Evolutionary conservation across 2,888 invertebrate species (phyloP).

Genomic region (Hypomecis atomaria): DNA sequence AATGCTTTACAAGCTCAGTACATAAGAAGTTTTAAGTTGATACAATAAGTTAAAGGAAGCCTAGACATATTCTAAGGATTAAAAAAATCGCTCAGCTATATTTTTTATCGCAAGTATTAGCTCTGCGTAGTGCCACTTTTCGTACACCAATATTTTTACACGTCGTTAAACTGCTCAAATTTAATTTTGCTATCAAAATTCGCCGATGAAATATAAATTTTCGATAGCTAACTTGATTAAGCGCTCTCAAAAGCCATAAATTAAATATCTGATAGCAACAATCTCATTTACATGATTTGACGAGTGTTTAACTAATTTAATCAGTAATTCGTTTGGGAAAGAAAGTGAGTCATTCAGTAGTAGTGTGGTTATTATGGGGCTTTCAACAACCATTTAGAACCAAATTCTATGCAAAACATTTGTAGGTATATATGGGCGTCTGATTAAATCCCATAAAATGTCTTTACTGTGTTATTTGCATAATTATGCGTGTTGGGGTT

Average conservation of each 20-base stretch:
- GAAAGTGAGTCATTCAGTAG: slow-evolving; percentile 28
- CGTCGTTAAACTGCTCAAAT: neutral
- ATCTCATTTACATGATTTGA: slow-evolving; percentile 25
- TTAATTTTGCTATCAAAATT: neutral
- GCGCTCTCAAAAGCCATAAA: slow-evolving; percentile 19
- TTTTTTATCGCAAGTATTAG: too few relatives aligned
- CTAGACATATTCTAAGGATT: too few relatives aligned
- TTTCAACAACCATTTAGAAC: slow-evolving; percentile 17
- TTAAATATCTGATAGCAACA: slow-evolving; percentile 12
- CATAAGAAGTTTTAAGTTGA: too few relatives aligned
- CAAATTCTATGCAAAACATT: slow-evolving; percentile 27
- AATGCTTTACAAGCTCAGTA: too few relatives aligned
- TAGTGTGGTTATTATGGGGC: slow-evolving; percentile 10
- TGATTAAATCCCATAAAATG: neutral
- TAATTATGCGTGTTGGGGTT: neutral
- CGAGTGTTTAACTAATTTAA: slow-evolving; percentile 24
- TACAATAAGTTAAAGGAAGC: too few relatives aligned
- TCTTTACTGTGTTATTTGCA: neutral
- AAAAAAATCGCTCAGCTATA: too few relatives aligned
- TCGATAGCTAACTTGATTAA: slow-evolving; percentile 5
- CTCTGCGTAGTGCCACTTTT: too few relatives aligned
- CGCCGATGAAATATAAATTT: slow-evolving; percentile 8
- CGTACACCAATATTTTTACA: neutral
- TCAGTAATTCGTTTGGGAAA: slow-evolving; percentile 13
- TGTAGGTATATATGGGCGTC: neutral